Base-by-base conservation (phyloP, 2,888 invertebrate genomes). In the Troglohyphantes excavatus region DNA sequence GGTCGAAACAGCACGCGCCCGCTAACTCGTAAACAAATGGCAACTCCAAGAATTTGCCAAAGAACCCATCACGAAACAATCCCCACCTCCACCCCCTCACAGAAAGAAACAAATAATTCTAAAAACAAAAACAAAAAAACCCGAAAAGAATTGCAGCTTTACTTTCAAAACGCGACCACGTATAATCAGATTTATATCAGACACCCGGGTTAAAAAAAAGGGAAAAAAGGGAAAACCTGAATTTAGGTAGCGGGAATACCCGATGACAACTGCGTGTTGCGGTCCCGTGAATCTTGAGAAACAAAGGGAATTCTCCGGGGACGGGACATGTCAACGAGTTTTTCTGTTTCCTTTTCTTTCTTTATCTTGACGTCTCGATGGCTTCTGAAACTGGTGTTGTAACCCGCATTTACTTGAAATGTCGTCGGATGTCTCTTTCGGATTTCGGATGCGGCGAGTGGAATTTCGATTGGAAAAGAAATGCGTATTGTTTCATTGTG, bases 171-270 rank as follows among this genome's bases (percentile, higher is more conserved):
- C 29, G 83, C 83, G 61, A 83, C 83, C 83, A 39, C 83, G 63
- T 83, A 73, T 83, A 83, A 83, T 83, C 83, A 83, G 83, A 83
- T 83, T 83, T 83, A 83, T 73, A 83, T 73, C 83, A 83, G 73
- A 29, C 61, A 83, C 33, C 26, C 11, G 33, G 61, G 65, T 43
- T 6, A 70, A 59, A 70, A 72, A 53, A 13, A 68, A 67, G 43
- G 19, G 53, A 29, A 19, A 23, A 70, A 53, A 67, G 68, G 33
- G 43, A 46, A 65, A 46, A 17, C 6, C 17, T 27, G 21, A 61
- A 27, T 63, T 53, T 63, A 43, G 27, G 73, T 39, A 46, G 39
- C 63, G 39, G 26, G 39, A 33, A 23, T 19, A 61, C 21, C 63
- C 65, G 73, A 61, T 73, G 83, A 73, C 83, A 73, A 63, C 46